Percentiles rank a stretch among this genome's conserved stretches.
These are phyloP conservation scores for Drosophila putrida DNA, from an alignment of 2,888 invertebrate species.

Conservation along the genomic window DNA sequence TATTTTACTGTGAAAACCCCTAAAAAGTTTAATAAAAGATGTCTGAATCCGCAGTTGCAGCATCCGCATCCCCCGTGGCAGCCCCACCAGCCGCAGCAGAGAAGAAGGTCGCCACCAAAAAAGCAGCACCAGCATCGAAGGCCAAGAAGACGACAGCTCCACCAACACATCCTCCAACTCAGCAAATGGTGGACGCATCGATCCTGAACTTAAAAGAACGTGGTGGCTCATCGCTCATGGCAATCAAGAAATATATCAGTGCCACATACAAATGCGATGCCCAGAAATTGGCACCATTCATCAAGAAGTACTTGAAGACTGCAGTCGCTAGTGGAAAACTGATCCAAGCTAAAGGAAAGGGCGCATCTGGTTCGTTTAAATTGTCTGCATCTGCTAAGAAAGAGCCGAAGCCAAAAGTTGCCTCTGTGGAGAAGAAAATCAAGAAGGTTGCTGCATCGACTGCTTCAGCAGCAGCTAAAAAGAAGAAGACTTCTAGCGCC, in stretches of 20 bases:
- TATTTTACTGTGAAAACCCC: slow-evolving; percentile 15
- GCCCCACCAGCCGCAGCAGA: slow-evolving; percentile 32
- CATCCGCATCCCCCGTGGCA: slow-evolving; percentile 47
- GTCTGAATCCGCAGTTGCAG: slow-evolving; percentile 49
- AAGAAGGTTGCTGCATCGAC: slow-evolving; percentile 19
- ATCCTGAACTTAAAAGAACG: slow-evolving; percentile 57
- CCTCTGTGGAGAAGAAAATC: slow-evolving; percentile 42
- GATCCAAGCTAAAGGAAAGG: slow-evolving; percentile 68
- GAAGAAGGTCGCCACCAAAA: slow-evolving; percentile 45
- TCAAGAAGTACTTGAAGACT: slow-evolving; percentile 87
- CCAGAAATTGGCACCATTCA: slow-evolving; percentile 85
- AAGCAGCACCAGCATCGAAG: slow-evolving; percentile 31
- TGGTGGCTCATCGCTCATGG: slow-evolving; percentile 58
- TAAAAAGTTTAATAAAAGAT: slow-evolving; percentile 39
- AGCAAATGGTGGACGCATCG: slow-evolving; percentile 58
- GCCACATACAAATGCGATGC: slow-evolving; percentile 60
- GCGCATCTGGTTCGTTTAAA: slow-evolving; percentile 65
- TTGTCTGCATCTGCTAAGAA: slow-evolving; percentile 55
- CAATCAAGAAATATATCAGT: slow-evolving; percentile 58
- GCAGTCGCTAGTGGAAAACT: slow-evolving; percentile 87
- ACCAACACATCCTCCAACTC: slow-evolving; percentile 51
- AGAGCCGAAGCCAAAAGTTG: slow-evolving; percentile 41
- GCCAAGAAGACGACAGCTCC: slow-evolving; percentile 28
- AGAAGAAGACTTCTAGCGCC: slow-evolving; percentile 14
- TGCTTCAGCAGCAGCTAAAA: slow-evolving; percentile 22